Conservation (phyloP, 2,113 vertebrate species). For the Ahaetulla prasina region DNA sequence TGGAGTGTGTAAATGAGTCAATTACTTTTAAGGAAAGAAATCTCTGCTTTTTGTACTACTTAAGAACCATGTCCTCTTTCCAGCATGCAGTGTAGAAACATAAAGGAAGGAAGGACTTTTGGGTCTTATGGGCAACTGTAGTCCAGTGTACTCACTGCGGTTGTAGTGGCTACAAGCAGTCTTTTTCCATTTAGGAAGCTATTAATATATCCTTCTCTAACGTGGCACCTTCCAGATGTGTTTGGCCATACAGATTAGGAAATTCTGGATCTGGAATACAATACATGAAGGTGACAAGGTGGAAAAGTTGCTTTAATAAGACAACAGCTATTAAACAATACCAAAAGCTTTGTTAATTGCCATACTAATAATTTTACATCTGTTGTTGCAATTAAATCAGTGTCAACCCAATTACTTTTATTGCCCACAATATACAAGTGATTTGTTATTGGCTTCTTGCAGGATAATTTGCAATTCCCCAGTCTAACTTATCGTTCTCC, state of each 20-base stretch:
- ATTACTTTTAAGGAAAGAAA: not conserved
- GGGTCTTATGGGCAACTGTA: not conserved
- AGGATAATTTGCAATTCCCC: not conserved
- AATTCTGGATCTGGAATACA: not conserved
- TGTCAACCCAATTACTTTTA: not conserved
- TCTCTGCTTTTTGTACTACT: not conserved
- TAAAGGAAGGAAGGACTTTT: not conserved
- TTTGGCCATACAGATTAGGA: not conserved
- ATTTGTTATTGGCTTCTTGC: not conserved
- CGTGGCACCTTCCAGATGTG: not conserved
- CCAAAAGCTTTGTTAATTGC: not conserved
- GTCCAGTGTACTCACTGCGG: not conserved
- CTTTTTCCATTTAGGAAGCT: not conserved
- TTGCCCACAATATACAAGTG: not conserved
- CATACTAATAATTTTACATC: not conserved
- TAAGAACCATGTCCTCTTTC: not conserved
- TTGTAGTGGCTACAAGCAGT: not conserved
- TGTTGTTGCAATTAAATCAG: not conserved
- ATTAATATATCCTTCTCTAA: not conserved
- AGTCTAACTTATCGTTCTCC: not conserved
- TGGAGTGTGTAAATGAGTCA: not conserved
- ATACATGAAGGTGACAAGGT: not conserved
- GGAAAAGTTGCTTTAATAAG: not conserved
- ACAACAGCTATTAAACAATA: not conserved
- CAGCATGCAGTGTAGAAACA: not conserved